Base-by-base conservation (phyloP, 2,113 vertebrate genomes). In the Rhombomys opimus region DNA sequence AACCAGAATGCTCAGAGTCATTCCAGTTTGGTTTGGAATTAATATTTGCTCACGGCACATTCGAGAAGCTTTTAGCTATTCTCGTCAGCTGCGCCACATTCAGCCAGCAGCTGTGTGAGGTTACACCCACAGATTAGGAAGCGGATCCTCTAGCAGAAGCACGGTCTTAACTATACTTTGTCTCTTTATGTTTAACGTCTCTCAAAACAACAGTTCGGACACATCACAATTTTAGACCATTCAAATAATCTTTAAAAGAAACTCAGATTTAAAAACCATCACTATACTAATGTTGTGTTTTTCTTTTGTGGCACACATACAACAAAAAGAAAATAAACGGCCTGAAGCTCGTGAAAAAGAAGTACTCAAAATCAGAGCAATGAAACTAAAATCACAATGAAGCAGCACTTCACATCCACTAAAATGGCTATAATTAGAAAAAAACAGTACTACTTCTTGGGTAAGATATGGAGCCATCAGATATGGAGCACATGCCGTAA, bases 341-440 rank as follows among this genome's bases (percentile, higher is more conserved):
- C 89, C 17, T 91, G 12, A 12, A 81, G 35, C 72, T 77, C n/a
- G 82, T 15, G 81, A 86, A 93, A 91, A 91, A 81, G 54, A 46
- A 85, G 38, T 82, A 95, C 72, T 90, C 41, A 76, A 72, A 41
- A 46, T 54, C 38, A 85, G 20, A 32, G 23, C 65, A 93, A 91
- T 59, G 87, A 93, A 94, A 96, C 82, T 93, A 76, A 87, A 91
- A 70, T 27, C 59, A 77, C 68, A 76, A 50, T 57, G 78, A 93
- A 92, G 80, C 46, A 95, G 9, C 78, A 91, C 61, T 81, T 57
- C 41, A 63, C 23, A 95, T 27, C 57, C 7, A 17, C 57, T 27
- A 63, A 23, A 41, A 17, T 41, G 22, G 23, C 81, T 63, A 38
- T 63, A 63, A 41, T 84, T 41, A 61, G 57, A 61, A 59, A 59